Base-by-base conservation (phyloP, 2,113 vertebrate species). In the Myotis yumanensis region DNA sequence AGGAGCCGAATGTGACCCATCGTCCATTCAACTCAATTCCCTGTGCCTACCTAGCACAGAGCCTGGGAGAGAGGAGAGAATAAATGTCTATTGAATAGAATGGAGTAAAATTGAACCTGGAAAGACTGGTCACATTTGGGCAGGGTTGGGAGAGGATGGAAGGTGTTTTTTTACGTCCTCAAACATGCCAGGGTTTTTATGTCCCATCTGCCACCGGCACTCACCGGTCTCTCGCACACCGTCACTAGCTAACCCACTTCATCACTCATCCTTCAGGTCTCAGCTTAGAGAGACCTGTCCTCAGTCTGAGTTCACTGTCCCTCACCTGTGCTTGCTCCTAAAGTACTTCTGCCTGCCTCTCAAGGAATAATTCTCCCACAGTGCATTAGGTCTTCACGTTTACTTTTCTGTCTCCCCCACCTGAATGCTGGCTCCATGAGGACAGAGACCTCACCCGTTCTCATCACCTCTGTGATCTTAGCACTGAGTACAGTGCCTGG, bases 191-290 rank as follows among this genome's bases (percentile, higher is more conserved):
- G 10, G 51, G 28, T 5, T 32, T 87, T 59, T 57, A 54, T 12
- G 17, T 43, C n/a, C 22, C 18, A 18, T 16, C 66, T 71, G 51
- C 64, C 32, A 62, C n/a, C 5, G 40, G 11, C n/a, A 28, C 22
- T 32, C 14, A 28, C 43, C 57, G 23, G 28, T 62, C 51, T 59
- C 28, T 66, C 14, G 5, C 2, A 22, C 6, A 14, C 37, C 0
- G 0, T 18, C 43, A 22, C 28, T 25, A 14, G 18, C 7, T 35
- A 32, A 77, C n/a, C 28, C 0, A 0, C 3, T 4, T 22, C 2
- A 3, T 16, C 25, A 54, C 54, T 54, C 54, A 30, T 3, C 32
- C 37, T 52, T 43, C 28, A 35, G 48, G 80, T 18, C 59, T 87
- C 71, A 73, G 0, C 18, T 18, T 77, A 12, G 9, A 52, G 4